A percentile compares a stretch with the other conserved stretches of the same genome.
Evolutionary conservation across 2,888 invertebrate species (phyloP).

Genomic region (Drosophila hamatofila): DNA sequence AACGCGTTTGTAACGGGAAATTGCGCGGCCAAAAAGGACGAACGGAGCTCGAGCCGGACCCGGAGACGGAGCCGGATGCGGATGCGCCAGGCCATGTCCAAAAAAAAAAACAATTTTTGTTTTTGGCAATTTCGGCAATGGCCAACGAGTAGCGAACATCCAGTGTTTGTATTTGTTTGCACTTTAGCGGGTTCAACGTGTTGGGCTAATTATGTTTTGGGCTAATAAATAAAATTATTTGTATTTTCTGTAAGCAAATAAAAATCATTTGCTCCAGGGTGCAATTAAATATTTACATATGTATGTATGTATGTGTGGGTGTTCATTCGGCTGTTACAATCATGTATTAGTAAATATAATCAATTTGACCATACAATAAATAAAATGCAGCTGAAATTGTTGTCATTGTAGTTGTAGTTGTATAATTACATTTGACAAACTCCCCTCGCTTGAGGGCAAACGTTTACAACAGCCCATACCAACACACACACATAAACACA

Average conservation of each 20-base stretch:
- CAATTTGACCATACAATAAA: constrained; percentile 65
- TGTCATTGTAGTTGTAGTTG: constrained; percentile 32
- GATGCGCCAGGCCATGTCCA: constrained; percentile 50
- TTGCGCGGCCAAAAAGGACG: constrained; percentile 70
- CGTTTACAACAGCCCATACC: background rate
- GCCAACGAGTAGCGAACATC: background rate
- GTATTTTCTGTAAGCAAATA: constrained; percentile 4
- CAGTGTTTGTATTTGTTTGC: constrained; percentile 28
- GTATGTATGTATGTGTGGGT: background rate
- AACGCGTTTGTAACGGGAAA: constrained; percentile 78
- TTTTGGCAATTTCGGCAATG: constrained; percentile 5
- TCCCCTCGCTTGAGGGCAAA: constrained; percentile 58
- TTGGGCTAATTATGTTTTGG: constrained; percentile 51
- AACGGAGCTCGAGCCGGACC: constrained; percentile 41
- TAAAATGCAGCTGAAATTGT: constrained; percentile 26
- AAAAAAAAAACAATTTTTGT: constrained; percentile 33
- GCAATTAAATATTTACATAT: constrained; percentile 30
- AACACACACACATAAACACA: background rate
- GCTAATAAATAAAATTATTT: constrained; percentile 48
- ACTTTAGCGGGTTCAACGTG: constrained; percentile 15
- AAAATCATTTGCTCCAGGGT: constrained; percentile 29
- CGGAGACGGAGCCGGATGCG: constrained; percentile 55
- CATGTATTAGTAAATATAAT: constrained; percentile 53
- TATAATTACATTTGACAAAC: constrained; percentile 65
- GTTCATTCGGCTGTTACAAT: constrained; percentile 1